phyloP scores from a whole-genome alignment of 2,888 invertebrate species.

The Micropterix aruncella region DNA sequence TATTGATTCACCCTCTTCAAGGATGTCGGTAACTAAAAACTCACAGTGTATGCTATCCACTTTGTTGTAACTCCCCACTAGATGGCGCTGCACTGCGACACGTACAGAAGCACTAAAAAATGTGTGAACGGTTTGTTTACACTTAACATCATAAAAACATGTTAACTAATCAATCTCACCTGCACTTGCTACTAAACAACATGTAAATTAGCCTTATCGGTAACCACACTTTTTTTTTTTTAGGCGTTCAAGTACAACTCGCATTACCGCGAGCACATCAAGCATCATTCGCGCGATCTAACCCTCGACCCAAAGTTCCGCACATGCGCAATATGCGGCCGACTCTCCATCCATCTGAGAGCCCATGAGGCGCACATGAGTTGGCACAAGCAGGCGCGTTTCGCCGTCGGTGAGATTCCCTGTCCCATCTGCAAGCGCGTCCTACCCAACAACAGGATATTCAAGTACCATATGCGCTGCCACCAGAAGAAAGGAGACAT shows the following conservation, averaged over 20 bases:
- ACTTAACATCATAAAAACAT: too few relatives aligned
- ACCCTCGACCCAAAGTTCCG: conserved; percentile 27
- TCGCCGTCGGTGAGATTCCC: conserved; percentile 32
- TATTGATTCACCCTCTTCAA: too few relatives aligned
- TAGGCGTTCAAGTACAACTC: conserved; percentile 32
- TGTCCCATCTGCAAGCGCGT: conserved; percentile 33
- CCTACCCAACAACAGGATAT: conserved; percentile 30
- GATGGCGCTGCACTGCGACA: too few relatives aligned
- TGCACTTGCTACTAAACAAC: too few relatives aligned
- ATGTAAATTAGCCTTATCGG: too few relatives aligned
- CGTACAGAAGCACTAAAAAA: too few relatives aligned
- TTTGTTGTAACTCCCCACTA: too few relatives aligned
- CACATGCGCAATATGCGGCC: conserved; percentile 30
- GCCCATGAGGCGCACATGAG: conserved; percentile 30
- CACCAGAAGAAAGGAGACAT: conserved; percentile 31
- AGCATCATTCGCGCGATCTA: conserved; percentile 27
- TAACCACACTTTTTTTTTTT: conserved; percentile 11
- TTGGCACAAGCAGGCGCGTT: conserved; percentile 34
- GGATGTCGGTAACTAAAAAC: too few relatives aligned
- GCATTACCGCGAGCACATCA: conserved; percentile 34
- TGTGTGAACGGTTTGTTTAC: too few relatives aligned
- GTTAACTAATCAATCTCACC: too few relatives aligned
- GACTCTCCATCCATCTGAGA: conserved; percentile 31
- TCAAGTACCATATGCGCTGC: conserved; percentile 33
- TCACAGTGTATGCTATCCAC: too few relatives aligned